phyloP scores from a whole-genome alignment of 2,888 invertebrate genomes.

The Nymphalis polychloros region DNA sequence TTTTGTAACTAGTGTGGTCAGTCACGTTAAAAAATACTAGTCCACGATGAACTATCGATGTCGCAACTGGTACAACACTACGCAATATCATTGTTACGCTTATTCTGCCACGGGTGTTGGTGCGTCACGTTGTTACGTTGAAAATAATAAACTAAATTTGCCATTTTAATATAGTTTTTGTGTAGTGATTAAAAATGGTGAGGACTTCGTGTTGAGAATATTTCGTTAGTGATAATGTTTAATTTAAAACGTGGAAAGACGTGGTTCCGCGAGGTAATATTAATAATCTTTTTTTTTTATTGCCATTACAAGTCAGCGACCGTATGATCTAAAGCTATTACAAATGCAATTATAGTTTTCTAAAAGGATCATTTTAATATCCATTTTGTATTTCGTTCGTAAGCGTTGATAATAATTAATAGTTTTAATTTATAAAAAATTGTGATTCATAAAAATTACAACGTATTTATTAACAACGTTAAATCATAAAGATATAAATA shows the following conservation, averaged over 20 bases:
- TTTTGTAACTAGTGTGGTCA: slow-evolving; percentile 1
- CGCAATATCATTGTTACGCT: slow-evolving; percentile 45
- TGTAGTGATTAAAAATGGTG: slow-evolving; percentile 36
- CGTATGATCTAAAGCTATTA: too few species aligned
- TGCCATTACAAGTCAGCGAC: background rate
- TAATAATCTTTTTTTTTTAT: slow-evolving; percentile 5
- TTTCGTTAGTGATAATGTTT: slow-evolving; percentile 48
- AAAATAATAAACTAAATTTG: slow-evolving; percentile 42
- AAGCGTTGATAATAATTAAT: too few species aligned
- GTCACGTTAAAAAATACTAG: slow-evolving; percentile 12
- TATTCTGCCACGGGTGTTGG: slow-evolving; percentile 44
- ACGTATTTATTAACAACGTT: too few species aligned
- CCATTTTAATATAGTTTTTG: slow-evolving; percentile 34
- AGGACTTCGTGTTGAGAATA: slow-evolving; percentile 26
- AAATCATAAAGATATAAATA: too few species aligned
- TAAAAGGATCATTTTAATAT: too few species aligned
- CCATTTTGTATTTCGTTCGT: too few species aligned
- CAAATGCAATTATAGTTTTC: too few species aligned
- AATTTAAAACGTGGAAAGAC: slow-evolving; percentile 64
- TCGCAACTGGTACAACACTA: slow-evolving; percentile 44
- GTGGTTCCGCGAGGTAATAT: slow-evolving; percentile 67
- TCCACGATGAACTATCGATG: slow-evolving; percentile 31
- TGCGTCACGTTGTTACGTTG: slow-evolving; percentile 48
- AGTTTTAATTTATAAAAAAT: too few species aligned
- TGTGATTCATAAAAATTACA: too few species aligned